Conservation (phyloP, 1,140 invertebrate genomes). For the Sitodiplosis mosellana region DNA sequence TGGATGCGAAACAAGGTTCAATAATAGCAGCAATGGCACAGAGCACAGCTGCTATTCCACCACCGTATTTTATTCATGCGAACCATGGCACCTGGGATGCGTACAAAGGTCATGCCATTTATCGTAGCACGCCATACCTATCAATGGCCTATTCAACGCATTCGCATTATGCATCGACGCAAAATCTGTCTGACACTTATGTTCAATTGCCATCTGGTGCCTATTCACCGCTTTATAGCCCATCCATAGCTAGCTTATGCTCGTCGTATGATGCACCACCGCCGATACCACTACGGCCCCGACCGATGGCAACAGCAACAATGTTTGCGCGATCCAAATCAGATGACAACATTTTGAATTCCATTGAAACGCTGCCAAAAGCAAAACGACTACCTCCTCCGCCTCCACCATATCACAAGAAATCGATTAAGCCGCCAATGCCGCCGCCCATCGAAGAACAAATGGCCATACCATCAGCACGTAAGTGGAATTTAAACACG, state of each 20-base stretch:
- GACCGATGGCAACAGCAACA: slow-evolving; percentile 30
- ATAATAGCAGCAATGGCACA: slow-evolving; percentile 39
- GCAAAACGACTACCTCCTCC: slow-evolving; percentile 49
- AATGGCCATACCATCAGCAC: neutral
- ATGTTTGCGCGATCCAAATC: slow-evolving; percentile 48
- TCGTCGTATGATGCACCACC: slow-evolving; percentile 33
- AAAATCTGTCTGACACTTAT: slow-evolving; percentile 52
- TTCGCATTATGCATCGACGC: slow-evolving; percentile 51
- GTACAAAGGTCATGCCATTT: slow-evolving; percentile 49
- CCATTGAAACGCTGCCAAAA: slow-evolving; percentile 36
- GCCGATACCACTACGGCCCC: slow-evolving; percentile 26
- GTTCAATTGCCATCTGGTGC: slow-evolving; percentile 34
- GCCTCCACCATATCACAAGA: slow-evolving; percentile 43
- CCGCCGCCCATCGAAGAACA: neutral
- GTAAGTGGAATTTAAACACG: neutral
- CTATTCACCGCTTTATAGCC: slow-evolving; percentile 36
- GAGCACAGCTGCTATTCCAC: slow-evolving; percentile 27
- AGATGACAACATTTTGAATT: slow-evolving; percentile 58
- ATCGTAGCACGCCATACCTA: slow-evolving; percentile 59
- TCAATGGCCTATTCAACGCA: slow-evolving; percentile 39
- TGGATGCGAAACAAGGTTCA: slow-evolving; percentile 64
- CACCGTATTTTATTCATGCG: slow-evolving; percentile 29
- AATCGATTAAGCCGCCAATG: slow-evolving; percentile 5
- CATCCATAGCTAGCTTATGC: slow-evolving; percentile 30
- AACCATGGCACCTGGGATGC: slow-evolving; percentile 22